Base-by-base conservation (phyloP, 2,797 vertebrate genomes). In the Propithecus perrieri region DNA sequence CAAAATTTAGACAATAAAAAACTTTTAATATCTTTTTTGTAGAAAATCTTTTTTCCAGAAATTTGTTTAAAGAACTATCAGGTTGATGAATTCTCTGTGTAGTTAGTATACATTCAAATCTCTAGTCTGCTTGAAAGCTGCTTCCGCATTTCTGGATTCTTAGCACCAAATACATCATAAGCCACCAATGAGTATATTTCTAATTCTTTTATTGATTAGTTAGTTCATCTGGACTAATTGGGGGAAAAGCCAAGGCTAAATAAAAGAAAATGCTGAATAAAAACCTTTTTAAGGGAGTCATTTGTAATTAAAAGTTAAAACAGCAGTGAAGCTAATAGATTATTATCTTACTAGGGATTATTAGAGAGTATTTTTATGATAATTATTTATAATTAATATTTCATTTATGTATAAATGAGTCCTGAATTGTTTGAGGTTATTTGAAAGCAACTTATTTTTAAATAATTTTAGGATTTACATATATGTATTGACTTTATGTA, bases 371-470 rank as follows among this genome's bases (percentile, higher is more conserved):
- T 69, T 79, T 79, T 86, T 96, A 38, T 84, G 30, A 75, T 94
- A 87, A 41, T 59, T 93, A 41, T 78, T 76, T 90, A 53, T 94
- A 92, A 92, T 85, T 95, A 67, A 43, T 92, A 94, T 96, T 78
- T 95, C n/a, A 88, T 89, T 97, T 94, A 83, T 63, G 5, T 85
- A 38, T 84, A 93, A 93, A 78, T 94, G 48, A 94, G 26, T 95
- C 80, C 72, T 89, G 81, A 95, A 81, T 95, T 93, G 33, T 91
- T 85, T 78, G 14, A 93, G 4, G 18, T 81, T 93, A 83, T 81
- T 96, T 94, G 48, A 92, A 95, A 97, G 59, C 30, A 93, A 41
- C 17, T 78, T 94, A 78, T 48, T 95, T 86, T 92, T 53, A 95
- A 94, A 35, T 22, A 88, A 3, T 95, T 91, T 94, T 84, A 84